phyloP scores from a whole-genome alignment of 2,113 vertebrate genomes.

The Sylvietta virens region DNA sequence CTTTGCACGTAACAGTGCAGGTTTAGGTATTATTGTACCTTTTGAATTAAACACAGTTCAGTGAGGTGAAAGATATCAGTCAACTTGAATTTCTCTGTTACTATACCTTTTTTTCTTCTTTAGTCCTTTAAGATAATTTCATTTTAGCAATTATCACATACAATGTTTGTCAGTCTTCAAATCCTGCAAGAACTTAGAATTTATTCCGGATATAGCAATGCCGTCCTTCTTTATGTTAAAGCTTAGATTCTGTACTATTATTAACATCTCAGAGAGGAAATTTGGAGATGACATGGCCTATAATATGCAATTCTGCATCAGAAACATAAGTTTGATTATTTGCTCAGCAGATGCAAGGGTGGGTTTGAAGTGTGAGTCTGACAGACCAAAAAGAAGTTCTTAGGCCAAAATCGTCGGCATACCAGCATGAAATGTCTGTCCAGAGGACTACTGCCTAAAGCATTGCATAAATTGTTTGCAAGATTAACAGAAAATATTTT shows the following conservation, averaged over 20 bases:
- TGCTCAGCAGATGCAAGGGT: background rate
- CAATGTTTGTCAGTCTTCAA: background rate
- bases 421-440: background rate
- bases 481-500: background rate
- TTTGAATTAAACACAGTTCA: background rate
- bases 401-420: fast-evolving
- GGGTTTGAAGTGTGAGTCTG: background rate
- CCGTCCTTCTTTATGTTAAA: background rate
- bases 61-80: background rate
- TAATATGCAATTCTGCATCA: background rate
- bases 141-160: background rate
- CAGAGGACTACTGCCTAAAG: background rate
- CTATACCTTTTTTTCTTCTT: background rate
- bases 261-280: background rate
- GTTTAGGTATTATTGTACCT: background rate
- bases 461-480: background rate
- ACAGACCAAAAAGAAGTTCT: background rate
- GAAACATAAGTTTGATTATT: background rate
- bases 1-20: background rate
- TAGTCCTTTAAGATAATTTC: background rate
- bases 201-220: background rate
- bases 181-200: background rate
- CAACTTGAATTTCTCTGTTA: background rate
- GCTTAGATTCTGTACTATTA: background rate
- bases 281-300: background rate